Conservation (phyloP, 2,113 vertebrate genomes). For the Pristiophorus japonicus region DNA sequence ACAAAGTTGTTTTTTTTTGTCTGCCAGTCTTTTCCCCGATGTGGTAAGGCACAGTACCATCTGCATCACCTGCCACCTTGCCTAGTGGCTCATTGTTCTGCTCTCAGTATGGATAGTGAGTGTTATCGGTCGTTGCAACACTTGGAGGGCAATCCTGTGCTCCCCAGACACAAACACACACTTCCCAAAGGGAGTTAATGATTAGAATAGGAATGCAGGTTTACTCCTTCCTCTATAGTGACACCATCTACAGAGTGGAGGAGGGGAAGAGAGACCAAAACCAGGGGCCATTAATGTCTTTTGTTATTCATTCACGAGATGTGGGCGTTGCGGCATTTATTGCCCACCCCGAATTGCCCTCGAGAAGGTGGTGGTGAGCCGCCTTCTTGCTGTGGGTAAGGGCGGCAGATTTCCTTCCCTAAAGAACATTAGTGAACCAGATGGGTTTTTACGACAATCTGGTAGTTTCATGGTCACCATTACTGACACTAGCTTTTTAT, state of each 20-base stretch:
- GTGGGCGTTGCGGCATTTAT: too few relatives aligned
- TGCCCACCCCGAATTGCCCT: too few relatives aligned
- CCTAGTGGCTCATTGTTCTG: background rate
- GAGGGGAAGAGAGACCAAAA: background rate
- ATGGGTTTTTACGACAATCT: too few relatives aligned
- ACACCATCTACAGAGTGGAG: background rate
- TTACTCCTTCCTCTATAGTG: background rate
- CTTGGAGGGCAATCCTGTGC: background rate
- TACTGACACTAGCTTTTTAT: too few relatives aligned
- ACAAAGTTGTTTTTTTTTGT: too few relatives aligned
- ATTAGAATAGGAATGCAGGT: background rate
- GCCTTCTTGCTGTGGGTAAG: too few relatives aligned
- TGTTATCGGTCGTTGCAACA: background rate
- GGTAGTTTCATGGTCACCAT: too few relatives aligned
- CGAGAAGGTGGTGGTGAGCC: too few relatives aligned
- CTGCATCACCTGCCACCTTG: background rate
- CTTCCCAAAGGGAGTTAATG: background rate
- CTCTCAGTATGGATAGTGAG: background rate
- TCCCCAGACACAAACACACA: background rate
- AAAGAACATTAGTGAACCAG: too few relatives aligned
- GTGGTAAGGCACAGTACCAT: background rate
- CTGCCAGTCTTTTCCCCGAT: background rate
- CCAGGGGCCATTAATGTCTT: too few relatives aligned
- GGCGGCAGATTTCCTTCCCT: too few relatives aligned
- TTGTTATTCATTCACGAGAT: too few relatives aligned